A percentile compares a stretch with the other conserved stretches of the same genome.
phyloP scores from a whole-genome alignment of 2,113 vertebrate genomes.

The Holacanthus passer region DNA sequence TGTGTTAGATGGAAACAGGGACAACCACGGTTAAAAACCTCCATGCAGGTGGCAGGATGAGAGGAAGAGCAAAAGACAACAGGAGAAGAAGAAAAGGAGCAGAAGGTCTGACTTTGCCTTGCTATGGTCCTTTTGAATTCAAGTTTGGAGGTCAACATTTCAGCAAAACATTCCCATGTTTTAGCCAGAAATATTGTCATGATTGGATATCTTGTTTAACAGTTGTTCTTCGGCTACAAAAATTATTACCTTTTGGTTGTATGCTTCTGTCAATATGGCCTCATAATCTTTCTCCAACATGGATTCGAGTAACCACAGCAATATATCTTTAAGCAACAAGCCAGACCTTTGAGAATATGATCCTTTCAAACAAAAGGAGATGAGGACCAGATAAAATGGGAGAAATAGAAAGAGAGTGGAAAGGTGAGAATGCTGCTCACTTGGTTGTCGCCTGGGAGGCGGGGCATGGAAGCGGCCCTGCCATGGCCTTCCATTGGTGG shows the following conservation, averaged over 20 bases:
- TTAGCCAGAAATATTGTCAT: slow-evolving; percentile 27
- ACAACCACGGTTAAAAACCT: slow-evolving; percentile 43
- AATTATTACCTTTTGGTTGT: not conserved
- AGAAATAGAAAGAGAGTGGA: slow-evolving; percentile 60
- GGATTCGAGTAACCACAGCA: slow-evolving; percentile 44
- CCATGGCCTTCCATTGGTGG: slow-evolving; percentile 94
- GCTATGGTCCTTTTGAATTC: slow-evolving; percentile 42
- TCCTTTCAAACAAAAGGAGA: slow-evolving; percentile 35
- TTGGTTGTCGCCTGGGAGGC: slow-evolving; percentile 96
- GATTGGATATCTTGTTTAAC: not conserved
- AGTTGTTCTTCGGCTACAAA: not conserved
- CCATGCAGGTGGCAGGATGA: slow-evolving; percentile 56
- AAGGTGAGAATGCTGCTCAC: slow-evolving; percentile 90
- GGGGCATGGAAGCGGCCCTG: slow-evolving; percentile 96
- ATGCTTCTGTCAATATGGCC: not conserved
- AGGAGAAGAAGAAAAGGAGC: slow-evolving; percentile 17
- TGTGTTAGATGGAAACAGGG: slow-evolving; percentile 50
- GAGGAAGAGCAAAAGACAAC: slow-evolving; percentile 35
- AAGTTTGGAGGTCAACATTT: slow-evolving; percentile 30
- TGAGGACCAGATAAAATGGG: slow-evolving; percentile 57
- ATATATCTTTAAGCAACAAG: slow-evolving; percentile 40
- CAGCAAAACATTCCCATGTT: slow-evolving; percentile 43
- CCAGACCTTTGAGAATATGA: slow-evolving; percentile 57
- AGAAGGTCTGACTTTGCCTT: slow-evolving; percentile 63
- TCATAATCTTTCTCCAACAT: slow-evolving; percentile 16